A percentile compares a stretch with the other conserved stretches of the same genome.
Evolutionary conservation across 2,113 vertebrate genomes (phyloP).

Genomic region (Taurulus bubalis): DNA sequence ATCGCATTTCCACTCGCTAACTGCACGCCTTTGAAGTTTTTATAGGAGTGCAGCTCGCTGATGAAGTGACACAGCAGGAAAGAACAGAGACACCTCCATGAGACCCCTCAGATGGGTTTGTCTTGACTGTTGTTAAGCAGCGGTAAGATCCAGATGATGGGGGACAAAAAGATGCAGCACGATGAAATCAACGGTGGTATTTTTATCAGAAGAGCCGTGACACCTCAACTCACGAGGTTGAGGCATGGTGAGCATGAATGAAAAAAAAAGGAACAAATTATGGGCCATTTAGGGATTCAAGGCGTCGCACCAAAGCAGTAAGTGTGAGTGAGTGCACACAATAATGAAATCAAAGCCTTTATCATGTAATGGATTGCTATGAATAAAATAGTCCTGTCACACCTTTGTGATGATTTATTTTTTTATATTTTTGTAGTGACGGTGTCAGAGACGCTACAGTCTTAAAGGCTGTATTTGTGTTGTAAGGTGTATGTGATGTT

Average conservation of each 20-base stretch:
- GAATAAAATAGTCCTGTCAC: background rate
- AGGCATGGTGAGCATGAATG: background rate
- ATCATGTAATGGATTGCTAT: background rate
- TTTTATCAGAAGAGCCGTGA: background rate
- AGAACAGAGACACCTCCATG: background rate
- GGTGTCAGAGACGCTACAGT: background rate
- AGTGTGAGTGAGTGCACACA: background rate
- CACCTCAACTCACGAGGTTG: background rate
- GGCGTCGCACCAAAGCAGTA: background rate
- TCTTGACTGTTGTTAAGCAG: background rate
- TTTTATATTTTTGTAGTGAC: background rate
- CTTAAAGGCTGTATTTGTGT: background rate
- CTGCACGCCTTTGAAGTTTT: constrained; percentile 42
- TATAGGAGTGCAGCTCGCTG: constrained; percentile 20
- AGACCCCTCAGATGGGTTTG: background rate
- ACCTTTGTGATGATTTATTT: background rate
- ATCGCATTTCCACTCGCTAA: constrained; percentile 33
- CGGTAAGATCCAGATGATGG: constrained; percentile 1
- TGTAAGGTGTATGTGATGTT: background rate
- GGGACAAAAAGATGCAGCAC: background rate
- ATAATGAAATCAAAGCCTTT: background rate
- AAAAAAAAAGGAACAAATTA: background rate
- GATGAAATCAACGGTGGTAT: background rate
- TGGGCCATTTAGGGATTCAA: background rate
- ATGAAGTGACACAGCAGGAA: constrained; percentile 25